These are phyloP conservation scores for Henricia sp. DNA, from an alignment of 53 echinoderm and acorn worm species.

Conservation along the genomic window DNA sequence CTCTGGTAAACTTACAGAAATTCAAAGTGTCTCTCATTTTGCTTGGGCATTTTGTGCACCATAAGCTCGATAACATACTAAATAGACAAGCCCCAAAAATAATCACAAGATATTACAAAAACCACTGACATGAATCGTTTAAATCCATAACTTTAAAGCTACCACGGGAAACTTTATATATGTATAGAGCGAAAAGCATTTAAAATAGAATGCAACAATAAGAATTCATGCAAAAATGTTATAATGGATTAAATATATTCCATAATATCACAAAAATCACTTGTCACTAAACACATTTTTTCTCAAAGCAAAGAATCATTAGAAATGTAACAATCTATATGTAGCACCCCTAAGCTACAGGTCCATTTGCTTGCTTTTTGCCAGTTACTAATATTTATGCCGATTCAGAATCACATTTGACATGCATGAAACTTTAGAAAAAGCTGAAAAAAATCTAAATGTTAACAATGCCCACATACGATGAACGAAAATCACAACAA, in stretches of 20 bases:
- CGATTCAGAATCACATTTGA: slow-evolving; percentile 24
- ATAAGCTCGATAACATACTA: slow-evolving; percentile 49
- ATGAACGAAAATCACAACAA: slow-evolving; percentile 54
- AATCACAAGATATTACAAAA: slow-evolving; percentile 59
- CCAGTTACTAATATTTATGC: slow-evolving; percentile 26
- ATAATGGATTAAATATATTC: slow-evolving; percentile 61
- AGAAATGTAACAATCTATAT: slow-evolving; percentile 49
- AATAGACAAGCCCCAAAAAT: slow-evolving; percentile 41
- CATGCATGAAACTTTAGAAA: slow-evolving; percentile 14
- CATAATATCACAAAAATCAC: slow-evolving; percentile 58
- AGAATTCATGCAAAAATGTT: slow-evolving; percentile 62
- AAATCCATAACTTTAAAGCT: slow-evolving; percentile 49
- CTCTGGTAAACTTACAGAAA: slow-evolving; percentile 8
- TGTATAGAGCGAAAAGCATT: slow-evolving; percentile 52
- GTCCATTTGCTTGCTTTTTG: background rate
- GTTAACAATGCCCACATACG: slow-evolving; percentile 26
- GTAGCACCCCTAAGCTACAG: slow-evolving; percentile 56
- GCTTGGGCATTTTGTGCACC: slow-evolving; percentile 29
- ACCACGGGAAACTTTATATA: slow-evolving; percentile 41
- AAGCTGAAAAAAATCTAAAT: slow-evolving; percentile 52
- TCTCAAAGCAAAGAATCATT: slow-evolving; percentile 55
- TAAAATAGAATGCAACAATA: slow-evolving; percentile 64
- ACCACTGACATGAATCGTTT: slow-evolving; percentile 52
- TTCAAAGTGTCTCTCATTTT: slow-evolving; percentile 8
- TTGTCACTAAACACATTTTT: slow-evolving; percentile 61